Evolutionary conservation across 2,888 invertebrate genomes (phyloP), one percentile per base, ranked within the genome.

Genomic region (Tortricodes alternella): DNA sequence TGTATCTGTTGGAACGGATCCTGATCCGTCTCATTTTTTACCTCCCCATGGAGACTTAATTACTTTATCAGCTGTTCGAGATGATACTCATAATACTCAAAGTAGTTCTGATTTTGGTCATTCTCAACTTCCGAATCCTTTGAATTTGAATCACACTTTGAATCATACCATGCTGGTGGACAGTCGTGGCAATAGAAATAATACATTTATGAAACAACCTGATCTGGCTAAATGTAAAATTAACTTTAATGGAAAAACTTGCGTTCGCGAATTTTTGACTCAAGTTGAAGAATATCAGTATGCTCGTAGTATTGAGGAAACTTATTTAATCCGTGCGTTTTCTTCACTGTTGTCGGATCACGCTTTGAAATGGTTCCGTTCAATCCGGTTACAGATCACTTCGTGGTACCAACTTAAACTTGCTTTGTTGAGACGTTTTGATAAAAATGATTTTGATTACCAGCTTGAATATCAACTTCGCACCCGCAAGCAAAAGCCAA

Each of bases 391-490:
- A 2, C 32, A 34, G 1, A 9, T 46, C 1, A n/a, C 34, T 0
- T 6, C 46, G 0, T 46, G 46, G 46, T 21, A 35, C 6, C 32
- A 23, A 13, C 32, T 46, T 0, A 46, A 46, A 13, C 8, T 46
- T 0, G 46, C 18, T 0, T 34, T 46, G 21, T 34, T 46, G 3
- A 11, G 8, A 1, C 46, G 46, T 0, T 46, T 46, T 6, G 46
- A 46, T 15, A 21, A 34, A 13, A 15, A 13, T 2, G 23, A 46
- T 9, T 46, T 35, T 23, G 46, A 46, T 15, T 46, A 46, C 15
- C 46, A 46, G 3, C 21, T 46, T 11, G 34, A 46, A 4, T 46
- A 9, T 34, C 21, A 46, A 19, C 34, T 46, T 18, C 46, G 46
- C 11, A 46, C 32, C 1, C 32, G 34, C 13, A 46, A 46, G 13